Evolutionary conservation across 2,888 invertebrate species (phyloP), one percentile per base, ranked within the genome.

Genomic region (Tenthredo notha): DNA sequence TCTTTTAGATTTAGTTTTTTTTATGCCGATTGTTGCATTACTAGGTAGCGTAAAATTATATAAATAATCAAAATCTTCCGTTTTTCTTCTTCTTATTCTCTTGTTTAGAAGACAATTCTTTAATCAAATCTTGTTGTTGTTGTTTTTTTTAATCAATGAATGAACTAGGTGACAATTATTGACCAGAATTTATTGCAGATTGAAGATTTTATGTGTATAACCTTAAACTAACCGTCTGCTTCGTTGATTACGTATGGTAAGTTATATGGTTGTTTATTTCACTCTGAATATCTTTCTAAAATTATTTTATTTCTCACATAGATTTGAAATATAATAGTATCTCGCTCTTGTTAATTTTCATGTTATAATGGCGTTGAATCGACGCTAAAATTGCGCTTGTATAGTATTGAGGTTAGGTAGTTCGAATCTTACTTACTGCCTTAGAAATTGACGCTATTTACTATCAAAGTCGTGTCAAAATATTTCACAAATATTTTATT

Each of bases 341-440:
- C 10, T 61, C 12, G 61, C 12, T 61, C 25, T 61, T 29, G 25
- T 61, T 12, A 9, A 12, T 12, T 10, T 61, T 2, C 0, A 25
- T 61, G 61, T 61, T 3, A 61, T 61, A 0, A 61, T 25, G 61
- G 10, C 2, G 1, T 21, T 21, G 25, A 4, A 61, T 25, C 25
- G 10, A 29, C 61, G 61, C n/a, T 25, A 25, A 25, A 61, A 67
- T 18, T 33, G 18, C 67, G 12, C 10, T 61, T 12, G 6, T 33
- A 33, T 15, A 33, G 18, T 67, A 33, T 67, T 74, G 74, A 74
- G 74, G 74, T 74, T 74, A 74, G 43, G 74, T 40, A 15, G 29
- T 67, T 29, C 15, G 15, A 67, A 33, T 33, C 18, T 67, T 15
- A 12, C 6, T 67, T 18, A 25, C 67, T 18, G 15, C 7, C 67